Conservation (phyloP, 1,140 invertebrate genomes). For the Lasioglossum baleicum region DNA sequence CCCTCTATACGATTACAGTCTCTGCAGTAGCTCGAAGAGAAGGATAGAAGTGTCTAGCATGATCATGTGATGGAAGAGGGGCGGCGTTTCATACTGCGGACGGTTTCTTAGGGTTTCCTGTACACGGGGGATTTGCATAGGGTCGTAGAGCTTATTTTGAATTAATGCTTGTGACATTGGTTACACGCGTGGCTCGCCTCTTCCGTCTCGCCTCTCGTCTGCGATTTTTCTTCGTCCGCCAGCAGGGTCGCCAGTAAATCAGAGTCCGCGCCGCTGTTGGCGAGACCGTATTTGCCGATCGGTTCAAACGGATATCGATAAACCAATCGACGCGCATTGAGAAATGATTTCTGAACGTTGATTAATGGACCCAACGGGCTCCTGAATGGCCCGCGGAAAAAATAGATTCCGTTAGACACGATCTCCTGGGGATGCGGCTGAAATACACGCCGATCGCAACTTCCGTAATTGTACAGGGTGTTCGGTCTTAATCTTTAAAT, state of each 20-base stretch:
- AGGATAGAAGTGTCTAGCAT: constrained; percentile 19
- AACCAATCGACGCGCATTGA: constrained; percentile 29
- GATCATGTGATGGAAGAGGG: constrained; percentile 32
- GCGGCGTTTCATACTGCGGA: constrained; percentile 35
- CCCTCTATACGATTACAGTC: too few relatives aligned
- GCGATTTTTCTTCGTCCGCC: not conserved
- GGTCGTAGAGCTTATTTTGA: constrained; percentile 67
- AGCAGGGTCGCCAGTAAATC: constrained; percentile 26
- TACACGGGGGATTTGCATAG: constrained; percentile 76
- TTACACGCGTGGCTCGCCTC: constrained; percentile 64
- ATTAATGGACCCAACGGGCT: constrained; percentile 18
- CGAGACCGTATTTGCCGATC: constrained; percentile 10
- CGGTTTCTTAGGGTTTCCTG: constrained; percentile 69
- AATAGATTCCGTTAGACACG: constrained; percentile 10
- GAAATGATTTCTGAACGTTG: constrained; percentile 23
- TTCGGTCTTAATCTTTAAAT: too few relatives aligned
- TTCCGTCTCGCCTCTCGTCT: constrained; percentile 18
- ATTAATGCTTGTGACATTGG: constrained; percentile 72
- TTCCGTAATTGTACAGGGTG: not conserved
- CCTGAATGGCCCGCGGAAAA: not conserved
- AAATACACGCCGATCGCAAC: not conserved
- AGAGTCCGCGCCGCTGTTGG: constrained; percentile 18
- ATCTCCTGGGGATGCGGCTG: not conserved
- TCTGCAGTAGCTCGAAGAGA: constrained; percentile 36
- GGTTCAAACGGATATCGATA: constrained; percentile 31